Evolutionary conservation across 2,888 invertebrate species (phyloP).

Genomic region (Disparrhopalites patrizii): DNA sequence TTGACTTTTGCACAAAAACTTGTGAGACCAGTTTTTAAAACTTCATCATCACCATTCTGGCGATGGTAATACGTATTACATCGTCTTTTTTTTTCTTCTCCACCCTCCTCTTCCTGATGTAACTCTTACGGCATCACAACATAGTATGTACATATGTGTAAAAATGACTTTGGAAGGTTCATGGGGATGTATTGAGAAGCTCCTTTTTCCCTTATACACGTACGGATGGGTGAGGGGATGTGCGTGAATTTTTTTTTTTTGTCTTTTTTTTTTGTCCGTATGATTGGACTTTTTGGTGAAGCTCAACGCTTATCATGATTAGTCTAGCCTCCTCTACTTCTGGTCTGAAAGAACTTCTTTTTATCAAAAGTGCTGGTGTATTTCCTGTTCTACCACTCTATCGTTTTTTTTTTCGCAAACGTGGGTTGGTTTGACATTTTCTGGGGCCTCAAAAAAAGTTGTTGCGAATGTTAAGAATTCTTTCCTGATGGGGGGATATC

Average conservation of each 20-base stretch:
- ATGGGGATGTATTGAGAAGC: too few species aligned
- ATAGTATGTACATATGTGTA: neutral
- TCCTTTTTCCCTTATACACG: too few species aligned
- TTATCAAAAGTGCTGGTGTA: too few species aligned
- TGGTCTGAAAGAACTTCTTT: too few species aligned
- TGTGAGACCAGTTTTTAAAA: slow-evolving; percentile 25
- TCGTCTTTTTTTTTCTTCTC: slow-evolving; percentile 2
- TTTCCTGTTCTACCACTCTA: slow-evolving; percentile 28
- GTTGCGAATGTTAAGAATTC: slow-evolving; percentile 7
- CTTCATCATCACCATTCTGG: slow-evolving; percentile 21
- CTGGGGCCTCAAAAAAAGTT: slow-evolving; percentile 3
- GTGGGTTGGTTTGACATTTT: slow-evolving; percentile 22
- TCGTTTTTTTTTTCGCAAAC: slow-evolving; percentile 26
- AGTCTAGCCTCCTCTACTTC: slow-evolving; percentile 14
- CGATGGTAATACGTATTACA: slow-evolving; percentile 24
- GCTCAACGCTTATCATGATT: slow-evolving; percentile 15
- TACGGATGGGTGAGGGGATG: neutral
- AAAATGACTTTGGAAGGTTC: too few species aligned
- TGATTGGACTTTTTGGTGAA: too few species aligned
- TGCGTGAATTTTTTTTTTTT: too few species aligned
- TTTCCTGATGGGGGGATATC: neutral
- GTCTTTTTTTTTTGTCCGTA: too few species aligned
- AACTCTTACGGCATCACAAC: slow-evolving; percentile 22
- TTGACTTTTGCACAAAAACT: slow-evolving; percentile 18
- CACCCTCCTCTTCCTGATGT: slow-evolving; percentile 12